Evolutionary conservation across 2,888 invertebrate species (phyloP).

Genomic region (Lithosia quadra): DNA sequence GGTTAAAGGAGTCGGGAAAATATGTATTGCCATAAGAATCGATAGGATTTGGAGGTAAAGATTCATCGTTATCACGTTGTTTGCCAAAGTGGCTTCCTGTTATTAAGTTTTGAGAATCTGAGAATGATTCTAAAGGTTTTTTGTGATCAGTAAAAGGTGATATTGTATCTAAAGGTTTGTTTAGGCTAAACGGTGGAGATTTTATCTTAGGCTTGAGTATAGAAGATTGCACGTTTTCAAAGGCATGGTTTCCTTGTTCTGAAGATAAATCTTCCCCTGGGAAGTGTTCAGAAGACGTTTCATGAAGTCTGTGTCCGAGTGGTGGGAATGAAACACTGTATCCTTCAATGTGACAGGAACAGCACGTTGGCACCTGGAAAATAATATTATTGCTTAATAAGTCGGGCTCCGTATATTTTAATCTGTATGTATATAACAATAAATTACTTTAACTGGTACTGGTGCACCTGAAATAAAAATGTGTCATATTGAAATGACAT

Average conservation of each 20-base stretch:
- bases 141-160: conserved; percentile 52
- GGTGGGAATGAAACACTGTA: conserved; percentile 91
- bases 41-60: conserved; percentile 63
- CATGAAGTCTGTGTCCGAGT: conserved; percentile 83
- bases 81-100: conserved; percentile 72
- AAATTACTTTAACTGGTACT: too few species aligned
- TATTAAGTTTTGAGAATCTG: conserved; percentile 74
- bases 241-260: conserved; percentile 80
- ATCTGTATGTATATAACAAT: not conserved
- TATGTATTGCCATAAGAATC: conserved; percentile 82
- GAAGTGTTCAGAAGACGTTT: conserved; percentile 84
- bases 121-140: conserved; percentile 56
- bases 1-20: conserved; percentile 79
- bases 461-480: not conserved
- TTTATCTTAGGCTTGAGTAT: conserved; percentile 74
- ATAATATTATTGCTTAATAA: not conserved
- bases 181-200: conserved; percentile 68
- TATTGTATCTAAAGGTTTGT: conserved; percentile 72
- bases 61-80: conserved; percentile 70
- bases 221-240: conserved; percentile 79
- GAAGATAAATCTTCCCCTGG: conserved; percentile 86
- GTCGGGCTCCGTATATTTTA: not conserved
- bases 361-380: conserved; percentile 91
- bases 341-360: conserved; percentile 93
- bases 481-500: not conserved